phyloP scores from a whole-genome alignment of 2,113 vertebrate genomes.

The Platycercus adscitus region DNA sequence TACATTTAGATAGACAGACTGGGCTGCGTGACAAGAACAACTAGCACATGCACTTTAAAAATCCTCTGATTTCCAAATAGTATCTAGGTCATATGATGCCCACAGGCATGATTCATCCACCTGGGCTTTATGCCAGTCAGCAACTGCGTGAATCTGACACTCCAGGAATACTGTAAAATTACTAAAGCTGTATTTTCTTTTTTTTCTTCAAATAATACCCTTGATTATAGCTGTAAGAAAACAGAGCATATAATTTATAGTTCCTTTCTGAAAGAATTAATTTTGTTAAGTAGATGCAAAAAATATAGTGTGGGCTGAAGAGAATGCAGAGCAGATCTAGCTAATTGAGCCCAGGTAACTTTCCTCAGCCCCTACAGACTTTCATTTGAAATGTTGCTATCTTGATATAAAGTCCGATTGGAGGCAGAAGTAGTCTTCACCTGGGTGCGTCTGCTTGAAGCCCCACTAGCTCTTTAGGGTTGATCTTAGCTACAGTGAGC shows the following conservation, averaged over 20 bases:
- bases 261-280: not conserved
- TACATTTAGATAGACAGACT: not conserved
- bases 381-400: not conserved
- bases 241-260: not conserved
- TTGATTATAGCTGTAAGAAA: not conserved
- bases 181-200: not conserved
- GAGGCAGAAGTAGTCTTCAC: not conserved
- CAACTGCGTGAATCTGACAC: not conserved
- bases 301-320: not conserved
- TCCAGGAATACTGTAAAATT: not conserved
- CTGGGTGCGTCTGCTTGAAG: not conserved
- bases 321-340: not conserved
- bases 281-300: not conserved
- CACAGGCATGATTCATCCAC: constrained; percentile 50
- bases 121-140: constrained; percentile 52
- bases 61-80: not conserved
- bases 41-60: not conserved
- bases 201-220: not conserved
- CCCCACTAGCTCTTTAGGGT: not conserved
- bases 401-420: not conserved
- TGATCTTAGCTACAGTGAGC: not conserved
- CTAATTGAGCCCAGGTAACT: not conserved
- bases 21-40: not conserved
- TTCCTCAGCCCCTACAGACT: not conserved
- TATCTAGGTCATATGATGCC: constrained; percentile 47